A percentile compares a stretch with the other conserved stretches of the same genome.
Evolutionary conservation across 2,113 vertebrate genomes (phyloP).

Genomic region (Meleagris gallopavo): DNA sequence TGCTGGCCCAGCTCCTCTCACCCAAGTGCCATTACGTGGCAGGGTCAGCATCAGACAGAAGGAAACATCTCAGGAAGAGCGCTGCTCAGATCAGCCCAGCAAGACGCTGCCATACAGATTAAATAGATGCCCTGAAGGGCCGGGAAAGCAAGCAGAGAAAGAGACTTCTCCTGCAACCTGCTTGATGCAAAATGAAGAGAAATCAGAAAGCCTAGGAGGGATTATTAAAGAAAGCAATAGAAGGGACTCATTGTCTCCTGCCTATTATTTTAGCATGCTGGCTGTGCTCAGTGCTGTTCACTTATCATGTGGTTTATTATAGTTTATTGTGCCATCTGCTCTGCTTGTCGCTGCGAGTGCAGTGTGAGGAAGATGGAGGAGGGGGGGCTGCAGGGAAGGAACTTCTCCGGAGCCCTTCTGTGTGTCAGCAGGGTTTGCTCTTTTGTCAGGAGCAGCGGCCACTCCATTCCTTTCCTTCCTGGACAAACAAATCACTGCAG

Average conservation of each 20-base stretch:
- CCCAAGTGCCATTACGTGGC: background rate
- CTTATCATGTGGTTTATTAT: conserved; percentile 40
- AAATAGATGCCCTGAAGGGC: conserved; percentile 32
- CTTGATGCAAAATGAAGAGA: background rate
- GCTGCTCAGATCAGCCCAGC: background rate
- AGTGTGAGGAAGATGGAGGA: conserved; percentile 34
- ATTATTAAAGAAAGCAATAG: conserved; percentile 23
- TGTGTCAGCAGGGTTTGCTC: background rate
- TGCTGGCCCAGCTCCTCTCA: background rate
- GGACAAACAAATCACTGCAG: background rate
- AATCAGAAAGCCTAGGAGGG: background rate
- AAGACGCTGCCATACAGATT: background rate
- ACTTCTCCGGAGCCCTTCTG: background rate
- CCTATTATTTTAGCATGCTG: conserved; percentile 25
- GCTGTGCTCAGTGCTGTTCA: conserved; percentile 31
- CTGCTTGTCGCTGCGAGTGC: background rate
- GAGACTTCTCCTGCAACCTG: background rate
- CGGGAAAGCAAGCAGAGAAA: background rate
- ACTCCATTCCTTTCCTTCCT: background rate
- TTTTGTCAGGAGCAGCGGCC: background rate
- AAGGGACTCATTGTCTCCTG: conserved; percentile 42
- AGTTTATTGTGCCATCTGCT: conserved; percentile 67
- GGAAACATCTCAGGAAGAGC: background rate
- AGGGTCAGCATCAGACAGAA: background rate
- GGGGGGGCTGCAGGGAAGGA: background rate